Evolutionary conservation across 2,113 vertebrate species (phyloP).

Genomic region (Polyodon spathula): DNA sequence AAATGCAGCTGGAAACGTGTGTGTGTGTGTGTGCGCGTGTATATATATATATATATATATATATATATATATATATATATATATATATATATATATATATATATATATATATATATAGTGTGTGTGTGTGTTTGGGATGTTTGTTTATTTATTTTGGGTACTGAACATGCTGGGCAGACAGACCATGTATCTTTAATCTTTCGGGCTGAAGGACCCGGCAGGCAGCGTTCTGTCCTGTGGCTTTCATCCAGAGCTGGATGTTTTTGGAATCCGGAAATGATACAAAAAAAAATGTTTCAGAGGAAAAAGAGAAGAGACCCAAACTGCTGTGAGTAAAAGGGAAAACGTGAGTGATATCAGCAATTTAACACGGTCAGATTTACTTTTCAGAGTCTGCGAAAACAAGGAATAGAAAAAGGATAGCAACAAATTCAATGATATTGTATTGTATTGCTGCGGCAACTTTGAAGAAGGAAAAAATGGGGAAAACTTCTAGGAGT

Average conservation of each 20-base stretch:
- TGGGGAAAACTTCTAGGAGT: conserved; percentile 36
- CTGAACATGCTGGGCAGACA: not conserved
- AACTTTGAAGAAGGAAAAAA: conserved; percentile 23
- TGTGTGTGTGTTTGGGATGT: too few species aligned
- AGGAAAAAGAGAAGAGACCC: conserved; percentile 15
- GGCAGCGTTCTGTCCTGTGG: conserved; percentile 31
- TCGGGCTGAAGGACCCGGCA: conserved; percentile 15
- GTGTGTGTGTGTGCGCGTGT: too few species aligned
- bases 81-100: too few species aligned
- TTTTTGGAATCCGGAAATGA: conserved; percentile 74
- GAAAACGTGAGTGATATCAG: conserved; percentile 9
- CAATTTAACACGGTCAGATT: conserved; percentile 15
- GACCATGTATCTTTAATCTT: too few species aligned
- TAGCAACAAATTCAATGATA: not conserved
- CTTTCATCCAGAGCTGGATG: conserved; percentile 37
- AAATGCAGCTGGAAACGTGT: too few species aligned
- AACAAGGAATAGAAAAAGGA: not conserved
- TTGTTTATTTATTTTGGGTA: not conserved
- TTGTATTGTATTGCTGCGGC: not conserved
- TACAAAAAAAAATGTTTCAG: conserved; percentile 58
- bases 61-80: too few species aligned
- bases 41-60: too few species aligned
- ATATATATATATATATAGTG: too few species aligned
- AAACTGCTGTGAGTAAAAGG: conserved; percentile 16
- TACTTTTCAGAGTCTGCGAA: not conserved